Conservation (phyloP, 2,113 vertebrate genomes). For the Panthera uncia region DNA sequence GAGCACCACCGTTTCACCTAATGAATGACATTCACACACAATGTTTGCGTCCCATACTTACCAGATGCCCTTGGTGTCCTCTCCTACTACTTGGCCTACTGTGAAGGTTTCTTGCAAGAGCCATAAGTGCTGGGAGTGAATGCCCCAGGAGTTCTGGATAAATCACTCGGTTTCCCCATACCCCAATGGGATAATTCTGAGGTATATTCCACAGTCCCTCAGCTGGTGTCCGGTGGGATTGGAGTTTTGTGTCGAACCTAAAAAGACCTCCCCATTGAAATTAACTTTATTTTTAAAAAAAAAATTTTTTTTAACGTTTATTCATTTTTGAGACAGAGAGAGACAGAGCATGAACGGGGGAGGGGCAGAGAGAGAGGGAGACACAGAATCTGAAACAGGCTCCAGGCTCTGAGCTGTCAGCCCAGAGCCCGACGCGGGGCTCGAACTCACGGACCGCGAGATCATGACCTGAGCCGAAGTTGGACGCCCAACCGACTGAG, state of each 20-base stretch:
- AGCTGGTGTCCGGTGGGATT: neutral
- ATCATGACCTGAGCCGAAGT: no score
- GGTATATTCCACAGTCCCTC: neutral
- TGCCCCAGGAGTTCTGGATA: neutral
- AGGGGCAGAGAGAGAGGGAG: no score
- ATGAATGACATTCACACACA: neutral
- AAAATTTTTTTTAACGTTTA: no score
- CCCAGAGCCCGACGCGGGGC: no score
- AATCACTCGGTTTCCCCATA: neutral
- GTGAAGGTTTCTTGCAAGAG: neutral
- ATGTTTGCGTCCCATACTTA: neutral
- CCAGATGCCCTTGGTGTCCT: neutral
- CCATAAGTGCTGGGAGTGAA: neutral
- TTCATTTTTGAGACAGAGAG: no score
- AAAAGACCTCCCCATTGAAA: neutral
- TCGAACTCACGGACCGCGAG: no score
- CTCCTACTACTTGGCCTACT: neutral
- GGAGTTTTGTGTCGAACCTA: neutral
- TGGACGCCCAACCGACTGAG: no score
- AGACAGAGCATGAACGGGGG: no score
- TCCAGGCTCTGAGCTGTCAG: no score
- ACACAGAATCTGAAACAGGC: no score
- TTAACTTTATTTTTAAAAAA: neutral
- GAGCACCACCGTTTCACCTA: neutral
- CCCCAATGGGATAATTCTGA: neutral